phyloP scores from a whole-genome alignment of 1,140 invertebrate species.

The Drosophila neocordata region DNA sequence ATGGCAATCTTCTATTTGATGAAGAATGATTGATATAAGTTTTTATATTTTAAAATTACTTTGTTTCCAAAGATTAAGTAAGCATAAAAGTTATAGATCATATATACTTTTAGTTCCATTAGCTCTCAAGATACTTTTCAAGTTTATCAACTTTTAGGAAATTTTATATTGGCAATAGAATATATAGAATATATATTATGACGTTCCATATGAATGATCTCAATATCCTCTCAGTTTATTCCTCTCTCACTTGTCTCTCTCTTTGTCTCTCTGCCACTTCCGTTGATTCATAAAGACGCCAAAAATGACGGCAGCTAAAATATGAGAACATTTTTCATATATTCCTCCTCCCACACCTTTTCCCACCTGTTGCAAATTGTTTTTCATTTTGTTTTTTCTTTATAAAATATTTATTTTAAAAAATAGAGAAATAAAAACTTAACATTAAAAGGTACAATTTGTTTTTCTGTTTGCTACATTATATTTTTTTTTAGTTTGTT shows the following conservation, averaged over 20 bases:
- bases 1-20: too few species aligned
- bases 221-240: too few species aligned
- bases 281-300: neutral
- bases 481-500: neutral
- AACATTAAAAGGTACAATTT: constrained; percentile 40
- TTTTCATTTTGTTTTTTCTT: neutral
- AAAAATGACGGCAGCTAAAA: neutral
- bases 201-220: constrained; percentile 1
- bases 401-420: constrained; percentile 4
- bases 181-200: too few species aligned
- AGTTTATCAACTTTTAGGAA: too few species aligned
- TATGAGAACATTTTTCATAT: neutral
- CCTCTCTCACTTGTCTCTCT: neutral
- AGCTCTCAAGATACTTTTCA: too few species aligned
- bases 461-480: constrained; percentile 1
- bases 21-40: too few species aligned
- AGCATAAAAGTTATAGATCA: too few species aligned
- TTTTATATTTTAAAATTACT: too few species aligned
- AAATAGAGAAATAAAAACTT: constrained; percentile 2
- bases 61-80: too few species aligned
- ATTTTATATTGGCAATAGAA: too few species aligned
- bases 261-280: neutral
- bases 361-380: constrained; percentile 2
- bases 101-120: too few species aligned
- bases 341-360: neutral